phyloP scores from a whole-genome alignment of 2,888 invertebrate genomes.

The Caenorhabditis zanzibari region DNA sequence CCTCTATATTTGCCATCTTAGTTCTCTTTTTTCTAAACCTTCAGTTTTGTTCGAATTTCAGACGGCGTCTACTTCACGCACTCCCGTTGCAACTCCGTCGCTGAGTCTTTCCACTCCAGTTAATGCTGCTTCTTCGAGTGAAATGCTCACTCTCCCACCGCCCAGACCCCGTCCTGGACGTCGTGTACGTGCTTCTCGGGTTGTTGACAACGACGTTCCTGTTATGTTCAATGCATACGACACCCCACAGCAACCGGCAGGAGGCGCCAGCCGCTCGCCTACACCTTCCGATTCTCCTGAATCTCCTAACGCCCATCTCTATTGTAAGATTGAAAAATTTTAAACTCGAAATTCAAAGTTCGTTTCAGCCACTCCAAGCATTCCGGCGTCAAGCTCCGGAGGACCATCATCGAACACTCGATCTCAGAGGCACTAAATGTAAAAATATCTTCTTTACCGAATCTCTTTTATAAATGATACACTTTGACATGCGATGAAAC shows the following conservation, averaged over 20 bases:
- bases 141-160: constrained; percentile 6
- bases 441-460: neutral
- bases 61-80: constrained; percentile 21
- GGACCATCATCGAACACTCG: constrained; percentile 56
- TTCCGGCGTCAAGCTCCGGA: constrained; percentile 15
- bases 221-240: constrained; percentile 40
- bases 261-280: constrained; percentile 14
- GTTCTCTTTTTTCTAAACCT: neutral
- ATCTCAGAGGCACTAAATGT: constrained; percentile 53
- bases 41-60: neutral
- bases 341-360: neutral
- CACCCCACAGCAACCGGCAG: constrained; percentile 43
- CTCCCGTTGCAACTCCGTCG: constrained; percentile 26
- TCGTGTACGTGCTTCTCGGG: constrained; percentile 25
- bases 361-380: constrained; percentile 48
- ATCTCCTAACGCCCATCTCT: constrained; percentile 59
- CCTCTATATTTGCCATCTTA: neutral
- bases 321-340: constrained; percentile 28
- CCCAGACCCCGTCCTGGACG: constrained; percentile 22
- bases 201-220: constrained; percentile 5
- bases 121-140: constrained; percentile 7
- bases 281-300: constrained; percentile 53
- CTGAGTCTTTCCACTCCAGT: constrained; percentile 50
- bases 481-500: neutral
- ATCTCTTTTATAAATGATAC: neutral